phyloP scores from a whole-genome alignment of 2,113 vertebrate species.

The Sorex fumeus region DNA sequence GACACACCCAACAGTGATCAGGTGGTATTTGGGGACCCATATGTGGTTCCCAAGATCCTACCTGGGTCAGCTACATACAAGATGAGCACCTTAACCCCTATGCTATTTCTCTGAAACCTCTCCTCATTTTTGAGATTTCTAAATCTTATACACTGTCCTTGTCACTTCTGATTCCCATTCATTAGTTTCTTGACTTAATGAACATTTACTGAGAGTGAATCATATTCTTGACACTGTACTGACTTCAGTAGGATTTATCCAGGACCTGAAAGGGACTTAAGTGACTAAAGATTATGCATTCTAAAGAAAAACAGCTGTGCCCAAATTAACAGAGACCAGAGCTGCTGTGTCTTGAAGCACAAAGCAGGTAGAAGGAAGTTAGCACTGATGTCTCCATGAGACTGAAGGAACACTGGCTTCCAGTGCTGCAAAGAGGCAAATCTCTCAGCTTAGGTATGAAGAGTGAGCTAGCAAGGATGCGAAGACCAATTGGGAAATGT shows the following conservation, averaged over 20 bases:
- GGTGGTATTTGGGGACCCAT: too few species aligned
- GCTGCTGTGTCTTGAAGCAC: neutral
- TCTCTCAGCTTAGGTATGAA: neutral
- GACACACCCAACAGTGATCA: too few species aligned
- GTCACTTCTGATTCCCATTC: neutral
- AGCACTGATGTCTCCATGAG: neutral
- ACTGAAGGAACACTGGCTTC: neutral
- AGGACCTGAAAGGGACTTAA: neutral
- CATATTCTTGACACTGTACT: neutral
- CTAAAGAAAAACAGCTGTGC: neutral
- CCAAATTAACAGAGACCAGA: neutral
- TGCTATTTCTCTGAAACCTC: neutral
- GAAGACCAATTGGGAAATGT: neutral
- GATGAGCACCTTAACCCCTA: too few species aligned
- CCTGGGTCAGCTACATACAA: too few species aligned
- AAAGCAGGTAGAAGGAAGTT: rapidly evolving
- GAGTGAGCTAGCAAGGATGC: neutral
- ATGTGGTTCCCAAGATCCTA: too few species aligned
- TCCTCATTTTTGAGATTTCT: neutral
- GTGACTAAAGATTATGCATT: neutral
- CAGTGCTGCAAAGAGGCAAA: neutral
- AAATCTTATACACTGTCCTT: neutral
- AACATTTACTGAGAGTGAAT: neutral
- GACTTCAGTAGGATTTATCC: too few species aligned
- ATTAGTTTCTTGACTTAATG: neutral